Evolutionary conservation across 2,888 invertebrate species (phyloP).

Genomic region (Metopia argyrocephala): DNA sequence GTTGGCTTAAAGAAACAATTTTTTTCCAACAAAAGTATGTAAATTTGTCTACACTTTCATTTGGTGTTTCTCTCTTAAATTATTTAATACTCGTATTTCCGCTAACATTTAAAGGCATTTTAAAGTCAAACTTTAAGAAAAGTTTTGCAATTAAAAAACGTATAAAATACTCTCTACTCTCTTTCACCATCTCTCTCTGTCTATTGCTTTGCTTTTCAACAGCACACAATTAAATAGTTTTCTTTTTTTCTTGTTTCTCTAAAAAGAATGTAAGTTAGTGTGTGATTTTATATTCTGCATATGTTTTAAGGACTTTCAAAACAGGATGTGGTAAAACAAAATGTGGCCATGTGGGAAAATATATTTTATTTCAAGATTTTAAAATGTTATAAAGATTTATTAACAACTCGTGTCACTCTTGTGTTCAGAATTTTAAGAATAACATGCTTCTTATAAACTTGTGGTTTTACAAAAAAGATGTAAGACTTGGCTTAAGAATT

Average conservation of each 20-base stretch:
- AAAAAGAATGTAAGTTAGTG: neutral
- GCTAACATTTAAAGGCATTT: conserved; percentile 7
- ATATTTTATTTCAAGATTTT: neutral
- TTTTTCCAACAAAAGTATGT: conserved; percentile 2
- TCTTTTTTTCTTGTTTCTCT: neutral
- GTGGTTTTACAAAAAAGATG: no score
- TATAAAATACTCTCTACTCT: conserved; percentile 8
- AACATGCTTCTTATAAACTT: no score
- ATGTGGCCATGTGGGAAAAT: neutral
- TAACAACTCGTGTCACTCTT: no score
- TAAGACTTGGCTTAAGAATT: no score
- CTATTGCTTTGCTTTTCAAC: neutral
- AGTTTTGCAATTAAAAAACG: conserved; percentile 54
- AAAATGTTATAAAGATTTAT: neutral
- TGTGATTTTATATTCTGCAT: neutral
- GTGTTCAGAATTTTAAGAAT: no score
- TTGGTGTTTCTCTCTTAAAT: conserved; percentile 37
- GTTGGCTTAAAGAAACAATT: no score
- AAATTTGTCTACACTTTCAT: no score
- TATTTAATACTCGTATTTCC: conserved; percentile 25
- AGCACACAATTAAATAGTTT: neutral
- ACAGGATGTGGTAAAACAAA: neutral
- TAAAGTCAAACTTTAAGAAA: conserved; percentile 34
- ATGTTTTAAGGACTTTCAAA: neutral
- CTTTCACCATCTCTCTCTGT: no score